A percentile compares a stretch with the other conserved stretches of the same genome.
Evolutionary conservation across 2,113 vertebrate species (phyloP).

Genomic region (Blennius ocellaris): DNA sequence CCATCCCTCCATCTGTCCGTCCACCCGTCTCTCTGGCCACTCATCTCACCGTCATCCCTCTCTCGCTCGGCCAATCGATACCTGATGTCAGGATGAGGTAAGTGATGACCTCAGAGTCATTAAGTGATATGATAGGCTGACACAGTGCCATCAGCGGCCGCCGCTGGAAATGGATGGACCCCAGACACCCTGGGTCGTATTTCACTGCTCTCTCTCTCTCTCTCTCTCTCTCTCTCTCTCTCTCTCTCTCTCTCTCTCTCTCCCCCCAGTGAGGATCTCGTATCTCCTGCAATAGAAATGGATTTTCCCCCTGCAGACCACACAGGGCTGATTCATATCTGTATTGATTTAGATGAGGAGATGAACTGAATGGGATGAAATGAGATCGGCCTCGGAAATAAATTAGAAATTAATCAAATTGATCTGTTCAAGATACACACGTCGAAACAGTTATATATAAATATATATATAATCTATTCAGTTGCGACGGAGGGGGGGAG

Average conservation of each 20-base stretch:
- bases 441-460: constrained; percentile 21
- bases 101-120: constrained; percentile 80
- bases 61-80: constrained; percentile 69
- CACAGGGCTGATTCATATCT: constrained; percentile 74
- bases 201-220: constrained; percentile 47
- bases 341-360: constrained; percentile 72
- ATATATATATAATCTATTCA: constrained; percentile 22
- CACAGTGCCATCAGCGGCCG: constrained; percentile 63
- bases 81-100: constrained; percentile 77
- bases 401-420: constrained; percentile 66
- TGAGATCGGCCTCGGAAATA: constrained; percentile 64
- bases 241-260: constrained; percentile 16
- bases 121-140: constrained; percentile 74
- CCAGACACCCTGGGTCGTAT: constrained; percentile 68
- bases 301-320: constrained; percentile 69
- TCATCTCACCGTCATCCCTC: constrained; percentile 52
- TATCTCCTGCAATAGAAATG: constrained; percentile 68
- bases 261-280: constrained; percentile 58
- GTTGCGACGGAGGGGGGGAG: constrained; percentile 1
- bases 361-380: constrained; percentile 70
- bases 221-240: constrained; percentile 13
- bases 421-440: constrained; percentile 53
- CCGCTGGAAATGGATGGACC: constrained; percentile 71
- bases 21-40: constrained; percentile 21
- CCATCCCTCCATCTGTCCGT: constrained; percentile 44